Conservation (phyloP, 2,113 vertebrate genomes). For the Saiga tatarica region DNA sequence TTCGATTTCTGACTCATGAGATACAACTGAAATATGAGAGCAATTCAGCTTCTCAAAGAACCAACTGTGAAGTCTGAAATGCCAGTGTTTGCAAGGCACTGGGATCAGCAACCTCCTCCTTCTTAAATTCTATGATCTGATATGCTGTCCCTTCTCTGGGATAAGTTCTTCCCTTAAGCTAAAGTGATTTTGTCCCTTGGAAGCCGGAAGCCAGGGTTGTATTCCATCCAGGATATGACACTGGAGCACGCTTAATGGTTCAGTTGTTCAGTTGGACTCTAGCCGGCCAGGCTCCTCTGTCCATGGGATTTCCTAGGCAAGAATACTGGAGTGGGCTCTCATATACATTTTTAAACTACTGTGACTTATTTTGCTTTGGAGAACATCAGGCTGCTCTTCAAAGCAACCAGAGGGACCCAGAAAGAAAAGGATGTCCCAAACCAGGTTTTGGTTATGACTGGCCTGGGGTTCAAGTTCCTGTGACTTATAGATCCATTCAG, state of each 20-base stretch:
- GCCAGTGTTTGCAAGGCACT: slow-evolving; percentile 1
- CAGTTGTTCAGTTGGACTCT: background rate
- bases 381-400: background rate
- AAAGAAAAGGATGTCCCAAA: background rate
- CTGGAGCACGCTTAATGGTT: background rate
- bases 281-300: background rate
- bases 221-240: background rate
- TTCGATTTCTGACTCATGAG: background rate
- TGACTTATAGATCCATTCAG: background rate
- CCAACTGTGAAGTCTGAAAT: background rate
- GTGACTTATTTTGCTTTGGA: background rate
- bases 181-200: background rate
- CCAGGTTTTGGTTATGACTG: background rate
- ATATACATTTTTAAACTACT: background rate
- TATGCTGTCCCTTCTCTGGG: background rate
- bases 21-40: background rate
- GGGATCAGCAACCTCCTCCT: background rate
- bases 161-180: background rate
- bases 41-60: slow-evolving; percentile 3
- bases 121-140: slow-evolving; percentile 9
- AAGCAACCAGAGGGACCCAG: background rate
- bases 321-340: background rate
- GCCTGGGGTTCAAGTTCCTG: background rate
- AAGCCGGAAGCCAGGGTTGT: background rate
- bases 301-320: background rate